phyloP scores from a whole-genome alignment of 2,797 vertebrate genomes.

The Craterocephalus amniculus region DNA sequence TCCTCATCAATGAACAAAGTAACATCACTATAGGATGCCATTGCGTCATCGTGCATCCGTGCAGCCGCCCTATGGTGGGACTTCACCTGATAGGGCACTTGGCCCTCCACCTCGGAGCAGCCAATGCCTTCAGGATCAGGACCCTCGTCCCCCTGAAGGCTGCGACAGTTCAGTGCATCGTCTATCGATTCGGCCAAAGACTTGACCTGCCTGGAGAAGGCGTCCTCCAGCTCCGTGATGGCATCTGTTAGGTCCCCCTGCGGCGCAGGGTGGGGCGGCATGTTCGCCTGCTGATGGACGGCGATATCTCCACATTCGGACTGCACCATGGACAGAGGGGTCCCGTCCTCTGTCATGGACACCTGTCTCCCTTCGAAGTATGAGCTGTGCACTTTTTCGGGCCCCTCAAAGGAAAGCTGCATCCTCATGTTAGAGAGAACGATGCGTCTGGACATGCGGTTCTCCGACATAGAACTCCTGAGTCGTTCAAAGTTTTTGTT shows the following conservation, averaged over 20 bases:
- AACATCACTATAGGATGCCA: constrained; percentile 94
- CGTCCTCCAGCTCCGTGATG: constrained; percentile 96
- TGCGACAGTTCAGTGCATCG: constrained; percentile 94
- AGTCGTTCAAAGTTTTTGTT: constrained; percentile 99
- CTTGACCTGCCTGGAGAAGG: constrained; percentile 96
- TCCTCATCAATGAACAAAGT: constrained; percentile 97
- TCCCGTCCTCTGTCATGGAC: constrained; percentile 89
- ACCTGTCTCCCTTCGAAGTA: constrained; percentile 95
- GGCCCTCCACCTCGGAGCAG: constrained; percentile 82
- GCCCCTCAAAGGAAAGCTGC: constrained; percentile 98
- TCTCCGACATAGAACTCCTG: constrained; percentile 98
- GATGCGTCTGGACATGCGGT: constrained; percentile 97
- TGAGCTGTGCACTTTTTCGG: constrained; percentile 94
- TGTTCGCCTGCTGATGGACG: constrained; percentile 80
- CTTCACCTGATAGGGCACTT: constrained; percentile 79
- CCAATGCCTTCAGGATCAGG: constrained; percentile 80
- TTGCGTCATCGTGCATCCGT: constrained; percentile 89
- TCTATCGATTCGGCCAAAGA: constrained; percentile 97
- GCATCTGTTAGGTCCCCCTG: constrained; percentile 90
- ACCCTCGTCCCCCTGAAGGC: constrained; percentile 89
- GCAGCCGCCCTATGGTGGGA: constrained; percentile 81
- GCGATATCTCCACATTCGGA: constrained; percentile 85
- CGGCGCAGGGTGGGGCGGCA: constrained; percentile 83
- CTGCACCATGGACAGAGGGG: constrained; percentile 84
- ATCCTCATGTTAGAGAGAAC: constrained; percentile 99